A percentile compares a stretch with the other conserved stretches of the same genome.
phyloP scores from a whole-genome alignment of 2,113 vertebrate species.

The Amphiprion ocellaris region DNA sequence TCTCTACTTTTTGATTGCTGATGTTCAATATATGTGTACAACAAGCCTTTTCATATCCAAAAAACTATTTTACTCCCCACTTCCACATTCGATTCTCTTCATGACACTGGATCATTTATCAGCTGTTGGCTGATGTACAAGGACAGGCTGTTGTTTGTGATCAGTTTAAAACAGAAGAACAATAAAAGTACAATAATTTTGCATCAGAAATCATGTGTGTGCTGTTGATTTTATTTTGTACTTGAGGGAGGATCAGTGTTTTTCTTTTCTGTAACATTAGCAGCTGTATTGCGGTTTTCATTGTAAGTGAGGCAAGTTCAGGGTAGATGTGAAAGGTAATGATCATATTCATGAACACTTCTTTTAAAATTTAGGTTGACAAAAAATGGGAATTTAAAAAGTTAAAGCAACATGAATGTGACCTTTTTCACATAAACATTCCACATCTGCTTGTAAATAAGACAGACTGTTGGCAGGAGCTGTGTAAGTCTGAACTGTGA shows the following conservation, averaged over 20 bases:
- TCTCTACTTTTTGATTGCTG: conserved; percentile 66
- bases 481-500: conserved; percentile 20
- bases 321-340: conserved; percentile 9
- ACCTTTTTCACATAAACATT: conserved; percentile 34
- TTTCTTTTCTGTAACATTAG: conserved; percentile 56
- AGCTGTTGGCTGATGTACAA: conserved; percentile 45
- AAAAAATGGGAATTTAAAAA: conserved; percentile 68
- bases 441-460: conserved; percentile 40
- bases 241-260: conserved; percentile 71
- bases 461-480: not conserved
- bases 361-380: conserved; percentile 40
- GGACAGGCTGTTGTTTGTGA: conserved; percentile 69
- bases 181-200: conserved; percentile 74
- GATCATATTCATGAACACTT: conserved; percentile 48
- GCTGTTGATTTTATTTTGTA: conserved; percentile 69
- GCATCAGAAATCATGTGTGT: conserved; percentile 82
- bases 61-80: conserved; percentile 46
- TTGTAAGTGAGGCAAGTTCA: conserved; percentile 5
- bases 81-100: conserved; percentile 76
- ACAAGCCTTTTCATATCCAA: conserved; percentile 82
- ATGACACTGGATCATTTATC: conserved; percentile 87
- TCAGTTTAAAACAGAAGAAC: conserved; percentile 76
- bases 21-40: conserved; percentile 71
- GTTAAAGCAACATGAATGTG: conserved; percentile 46
- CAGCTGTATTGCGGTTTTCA: not conserved